Evolutionary conservation across 37 sponge, comb jelly and placozoan genomes (phyloP).

Genomic region (Amphimedon queenslandica): DNA sequence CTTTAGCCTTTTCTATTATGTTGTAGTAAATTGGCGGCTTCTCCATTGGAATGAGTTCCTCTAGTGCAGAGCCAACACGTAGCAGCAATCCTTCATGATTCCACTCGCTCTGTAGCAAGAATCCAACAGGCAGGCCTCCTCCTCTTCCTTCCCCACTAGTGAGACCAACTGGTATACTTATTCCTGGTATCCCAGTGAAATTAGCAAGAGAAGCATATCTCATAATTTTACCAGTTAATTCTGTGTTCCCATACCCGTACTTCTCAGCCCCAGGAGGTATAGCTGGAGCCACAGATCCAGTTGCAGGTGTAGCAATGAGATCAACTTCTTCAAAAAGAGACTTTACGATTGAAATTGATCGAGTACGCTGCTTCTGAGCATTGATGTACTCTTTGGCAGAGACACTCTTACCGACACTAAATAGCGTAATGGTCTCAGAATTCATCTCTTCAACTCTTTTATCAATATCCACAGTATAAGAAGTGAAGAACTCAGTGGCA

Average conservation of each 20-base stretch:
- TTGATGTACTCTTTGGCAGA: conserved; percentile 48
- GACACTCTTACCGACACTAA: conserved; percentile 1
- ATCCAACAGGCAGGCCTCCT: conserved; percentile 79
- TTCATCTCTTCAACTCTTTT: conserved; percentile 52
- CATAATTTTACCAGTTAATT: conserved; percentile 1
- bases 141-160: conserved; percentile 31
- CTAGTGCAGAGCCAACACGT: conserved; percentile 66
- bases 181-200: conserved; percentile 39
- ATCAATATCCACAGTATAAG: conserved; percentile 33
- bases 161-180: conserved; percentile 44
- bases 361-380: conserved; percentile 37
- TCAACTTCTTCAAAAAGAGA: conserved; percentile 18
- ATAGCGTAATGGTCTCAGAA: conserved; percentile 45
- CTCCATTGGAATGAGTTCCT: conserved; percentile 18
- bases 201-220: conserved; percentile 26
- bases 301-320: conserved; percentile 27
- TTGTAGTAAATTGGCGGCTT: conserved; percentile 43
- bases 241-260: conserved; percentile 14
- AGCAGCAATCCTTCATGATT: conserved; percentile 80
- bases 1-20: no score
- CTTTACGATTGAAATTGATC: conserved; percentile 22
- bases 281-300: conserved; percentile 11
- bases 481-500: conserved; percentile 45
- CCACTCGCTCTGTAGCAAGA: conserved; percentile 86
- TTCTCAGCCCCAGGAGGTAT: conserved; percentile 1